Base-by-base conservation (phyloP, 2,888 invertebrate genomes). In the Tribolium freemani region DNA sequence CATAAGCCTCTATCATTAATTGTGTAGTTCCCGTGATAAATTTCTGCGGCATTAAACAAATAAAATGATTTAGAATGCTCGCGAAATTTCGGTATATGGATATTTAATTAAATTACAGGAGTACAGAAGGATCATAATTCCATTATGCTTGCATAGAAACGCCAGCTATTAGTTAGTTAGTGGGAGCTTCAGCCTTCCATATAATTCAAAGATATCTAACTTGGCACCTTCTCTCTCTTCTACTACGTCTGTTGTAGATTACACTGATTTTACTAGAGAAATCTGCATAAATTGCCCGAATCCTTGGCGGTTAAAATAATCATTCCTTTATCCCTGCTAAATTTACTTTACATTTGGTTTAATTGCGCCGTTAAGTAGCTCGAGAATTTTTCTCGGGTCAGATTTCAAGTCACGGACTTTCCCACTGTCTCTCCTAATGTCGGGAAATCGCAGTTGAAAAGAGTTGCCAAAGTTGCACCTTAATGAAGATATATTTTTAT, bases 351-450 rank as follows among this genome's bases (percentile, higher is more conserved):
- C 16, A 50, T 38, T 21, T 46, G 30, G 20, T 8, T 57, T 57
- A 54, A 21, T 21, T 51, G 51, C 20, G 16, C 21, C 54, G 21
- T 54, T 30, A 54, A 31, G 26, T 31, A 31, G n/a, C 16, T 11
- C 10, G 44, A 57, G 44, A 38, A 57, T 57, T 16, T 44, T 51
- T 51, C 20, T 11, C 31, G 6, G 54, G 30, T 54, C 30, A 11
- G 30, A 26, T 54, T 54, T 54, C 30, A 57, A 57, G 57, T 57
- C 68, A 68, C 68, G 68, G 38, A 58, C 16, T 67, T 53, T 50
- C 38, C 26, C n/a, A 46, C 38, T 75, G 74, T 75, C 72, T 75
- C 69, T 67, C 64, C 61, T 72, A 72, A 74, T 74, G 71, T 72
- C 66, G 30, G 58, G 58, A 74, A 74, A 74, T 74, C 74, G 71